A percentile compares a stretch with the other conserved stretches of the same genome.
Conservation (phyloP, 2,113 vertebrate species). For the Rhineura floridana region DNA sequence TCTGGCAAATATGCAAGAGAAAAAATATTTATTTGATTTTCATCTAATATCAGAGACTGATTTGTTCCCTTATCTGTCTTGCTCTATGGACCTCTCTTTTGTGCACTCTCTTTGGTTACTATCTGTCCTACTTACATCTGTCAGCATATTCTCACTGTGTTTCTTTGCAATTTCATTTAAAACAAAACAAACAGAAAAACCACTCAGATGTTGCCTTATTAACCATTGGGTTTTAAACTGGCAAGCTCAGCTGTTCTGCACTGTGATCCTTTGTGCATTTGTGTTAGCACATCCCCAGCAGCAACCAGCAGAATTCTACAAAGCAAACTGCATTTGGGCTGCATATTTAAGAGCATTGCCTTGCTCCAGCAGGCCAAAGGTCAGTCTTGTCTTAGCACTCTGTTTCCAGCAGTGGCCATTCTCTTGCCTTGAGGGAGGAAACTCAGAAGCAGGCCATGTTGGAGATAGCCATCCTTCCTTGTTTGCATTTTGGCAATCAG, state of each 20-base stretch:
- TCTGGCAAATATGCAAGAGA: background rate
- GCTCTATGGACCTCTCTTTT: background rate
- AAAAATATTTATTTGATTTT: background rate
- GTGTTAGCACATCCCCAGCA: background rate
- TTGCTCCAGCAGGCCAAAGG: background rate
- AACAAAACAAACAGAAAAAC: no score
- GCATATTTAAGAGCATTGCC: background rate
- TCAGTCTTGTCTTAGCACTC: background rate
- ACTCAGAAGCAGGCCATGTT: background rate
- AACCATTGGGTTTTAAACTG: background rate
- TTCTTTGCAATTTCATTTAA: background rate
- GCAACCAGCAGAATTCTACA: background rate
- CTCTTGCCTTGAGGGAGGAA: background rate
- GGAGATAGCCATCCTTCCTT: background rate
- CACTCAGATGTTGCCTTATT: background rate
- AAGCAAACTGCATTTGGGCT: background rate
- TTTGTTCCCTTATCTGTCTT: background rate
- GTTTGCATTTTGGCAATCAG: background rate
- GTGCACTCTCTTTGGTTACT: background rate
- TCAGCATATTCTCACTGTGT: background rate
- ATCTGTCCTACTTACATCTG: background rate
- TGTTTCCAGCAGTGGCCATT: no score
- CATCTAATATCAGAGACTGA: background rate
- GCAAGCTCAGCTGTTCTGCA: background rate
- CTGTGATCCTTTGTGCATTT: background rate